phyloP scores from a whole-genome alignment of 2,888 invertebrate genomes.

The Dynastes hyllus region DNA sequence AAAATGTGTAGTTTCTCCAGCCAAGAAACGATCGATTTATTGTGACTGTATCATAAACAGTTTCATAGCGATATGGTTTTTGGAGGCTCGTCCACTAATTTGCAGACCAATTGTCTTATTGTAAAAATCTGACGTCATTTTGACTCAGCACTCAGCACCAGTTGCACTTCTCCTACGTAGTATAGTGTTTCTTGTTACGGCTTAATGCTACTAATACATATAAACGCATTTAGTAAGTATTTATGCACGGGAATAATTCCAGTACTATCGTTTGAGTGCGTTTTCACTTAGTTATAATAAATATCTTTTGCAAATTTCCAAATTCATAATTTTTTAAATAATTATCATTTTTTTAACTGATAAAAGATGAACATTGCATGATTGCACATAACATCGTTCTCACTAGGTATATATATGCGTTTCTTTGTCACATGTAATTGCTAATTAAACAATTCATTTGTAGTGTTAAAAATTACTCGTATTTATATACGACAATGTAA shows the following conservation, averaged over 20 bases:
- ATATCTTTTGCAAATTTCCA: no score
- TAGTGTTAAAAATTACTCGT: no score
- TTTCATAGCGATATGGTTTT: slow-evolving; percentile 26
- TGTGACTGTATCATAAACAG: slow-evolving; percentile 11
- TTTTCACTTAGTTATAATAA: neutral
- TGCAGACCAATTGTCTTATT: slow-evolving; percentile 42
- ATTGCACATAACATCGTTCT: neutral
- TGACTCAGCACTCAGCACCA: slow-evolving; percentile 6
- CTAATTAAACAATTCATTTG: no score
- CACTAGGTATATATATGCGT: no score
- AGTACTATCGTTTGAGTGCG: neutral
- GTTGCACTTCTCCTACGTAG: slow-evolving; percentile 27
- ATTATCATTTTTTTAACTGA: no score
- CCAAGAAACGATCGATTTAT: slow-evolving; percentile 26
- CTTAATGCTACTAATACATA: neutral
- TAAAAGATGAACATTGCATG: slow-evolving; percentile 2
- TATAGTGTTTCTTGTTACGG: slow-evolving; percentile 21
- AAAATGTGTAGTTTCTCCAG: neutral
- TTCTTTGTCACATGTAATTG: no score
- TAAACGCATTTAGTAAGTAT: slow-evolving; percentile 27
- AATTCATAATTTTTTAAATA: no score
- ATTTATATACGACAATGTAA: no score
- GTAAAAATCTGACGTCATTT: slow-evolving; percentile 30
- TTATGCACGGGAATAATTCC: neutral
- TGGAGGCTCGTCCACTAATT: slow-evolving; percentile 39